Percentiles rank a stretch among this genome's conserved stretches.
These are phyloP conservation scores for Athene noctua DNA, from an alignment of 2,113 vertebrate species.

Conservation along the genomic window DNA sequence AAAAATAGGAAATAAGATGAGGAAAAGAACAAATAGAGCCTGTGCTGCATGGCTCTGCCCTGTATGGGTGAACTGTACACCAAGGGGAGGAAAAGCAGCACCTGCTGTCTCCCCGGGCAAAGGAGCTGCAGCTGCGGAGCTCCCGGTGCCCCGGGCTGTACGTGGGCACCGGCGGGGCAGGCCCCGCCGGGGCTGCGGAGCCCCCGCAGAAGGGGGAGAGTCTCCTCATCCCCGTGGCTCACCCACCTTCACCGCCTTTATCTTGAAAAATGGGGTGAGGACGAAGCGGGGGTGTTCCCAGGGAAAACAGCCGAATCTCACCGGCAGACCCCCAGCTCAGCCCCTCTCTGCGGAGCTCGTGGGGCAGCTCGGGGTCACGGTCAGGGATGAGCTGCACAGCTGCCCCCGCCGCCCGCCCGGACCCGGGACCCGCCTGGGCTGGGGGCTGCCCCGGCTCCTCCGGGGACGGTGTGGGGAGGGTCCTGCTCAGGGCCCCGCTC, in stretches of 20 bases:
- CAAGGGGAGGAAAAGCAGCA: rapidly evolving
- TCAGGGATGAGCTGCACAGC: neutral
- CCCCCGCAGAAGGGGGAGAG: too few relatives aligned
- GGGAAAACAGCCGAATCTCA: neutral
- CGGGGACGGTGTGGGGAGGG: rapidly evolving
- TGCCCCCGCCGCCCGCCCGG: rapidly evolving
- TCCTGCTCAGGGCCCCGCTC: neutral
- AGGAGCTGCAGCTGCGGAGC: neutral
- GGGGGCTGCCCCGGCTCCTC: neutral
- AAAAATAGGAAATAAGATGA: neutral
- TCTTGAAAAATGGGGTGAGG: neutral
- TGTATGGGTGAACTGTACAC: rapidly evolving
- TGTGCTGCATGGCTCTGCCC: neutral
- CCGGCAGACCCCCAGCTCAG: neutral
- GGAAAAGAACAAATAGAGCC: neutral
- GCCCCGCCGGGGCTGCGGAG: neutral
- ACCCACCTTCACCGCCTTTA: rapidly evolving
- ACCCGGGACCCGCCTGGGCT: rapidly evolving
- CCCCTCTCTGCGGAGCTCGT: neutral
- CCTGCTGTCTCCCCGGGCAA: neutral
- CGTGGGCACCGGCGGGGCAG: rapidly evolving
- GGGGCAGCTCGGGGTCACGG: neutral
- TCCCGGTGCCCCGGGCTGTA: rapidly evolving
- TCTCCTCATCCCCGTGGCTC: rapidly evolving
- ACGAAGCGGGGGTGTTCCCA: rapidly evolving